phyloP scores from a whole-genome alignment of 2,888 invertebrate species.

The Hirudinaria manillensis region DNA sequence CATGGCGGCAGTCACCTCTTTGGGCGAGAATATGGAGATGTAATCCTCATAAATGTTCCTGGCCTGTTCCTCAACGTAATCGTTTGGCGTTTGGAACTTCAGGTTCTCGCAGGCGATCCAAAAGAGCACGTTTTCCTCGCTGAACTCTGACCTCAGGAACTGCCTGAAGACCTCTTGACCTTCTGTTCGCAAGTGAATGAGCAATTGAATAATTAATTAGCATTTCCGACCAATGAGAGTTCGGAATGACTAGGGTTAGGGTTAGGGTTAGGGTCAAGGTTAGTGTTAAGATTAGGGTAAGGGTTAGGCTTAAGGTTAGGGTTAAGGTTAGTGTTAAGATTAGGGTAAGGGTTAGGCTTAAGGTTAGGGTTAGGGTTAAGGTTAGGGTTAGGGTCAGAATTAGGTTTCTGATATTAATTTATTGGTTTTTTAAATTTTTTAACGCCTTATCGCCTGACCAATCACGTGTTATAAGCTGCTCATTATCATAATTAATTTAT shows the following conservation, averaged over 20 bases:
- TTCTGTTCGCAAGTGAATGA: slow-evolving; percentile 57
- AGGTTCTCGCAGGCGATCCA: slow-evolving; percentile 97
- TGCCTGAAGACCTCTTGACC: slow-evolving; percentile 90
- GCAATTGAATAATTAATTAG: background rate
- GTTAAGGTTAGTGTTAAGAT: too few species aligned
- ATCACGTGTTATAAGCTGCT: too few species aligned
- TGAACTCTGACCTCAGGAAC: slow-evolving; percentile 93
- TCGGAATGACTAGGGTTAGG: background rate
- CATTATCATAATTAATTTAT: too few species aligned
- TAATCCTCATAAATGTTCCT: slow-evolving; percentile 98
- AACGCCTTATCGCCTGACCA: background rate
- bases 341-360: too few species aligned
- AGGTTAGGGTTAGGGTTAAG: too few species aligned
- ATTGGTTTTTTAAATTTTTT: background rate
- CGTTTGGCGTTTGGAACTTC: slow-evolving; percentile 84
- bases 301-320: too few species aligned
- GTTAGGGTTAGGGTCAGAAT: too few species aligned
- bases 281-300: too few species aligned
- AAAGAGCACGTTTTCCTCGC: slow-evolving; percentile 96
- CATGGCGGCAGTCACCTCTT: slow-evolving; percentile 66
- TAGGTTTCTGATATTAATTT: too few species aligned
- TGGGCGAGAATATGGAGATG: slow-evolving; percentile 97
- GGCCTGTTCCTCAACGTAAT: slow-evolving; percentile 91
- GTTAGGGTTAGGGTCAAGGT: too few species aligned
- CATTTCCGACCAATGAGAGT: background rate